Evolutionary conservation across 2,113 vertebrate genomes (phyloP).

Genomic region (Abramis brama): DNA sequence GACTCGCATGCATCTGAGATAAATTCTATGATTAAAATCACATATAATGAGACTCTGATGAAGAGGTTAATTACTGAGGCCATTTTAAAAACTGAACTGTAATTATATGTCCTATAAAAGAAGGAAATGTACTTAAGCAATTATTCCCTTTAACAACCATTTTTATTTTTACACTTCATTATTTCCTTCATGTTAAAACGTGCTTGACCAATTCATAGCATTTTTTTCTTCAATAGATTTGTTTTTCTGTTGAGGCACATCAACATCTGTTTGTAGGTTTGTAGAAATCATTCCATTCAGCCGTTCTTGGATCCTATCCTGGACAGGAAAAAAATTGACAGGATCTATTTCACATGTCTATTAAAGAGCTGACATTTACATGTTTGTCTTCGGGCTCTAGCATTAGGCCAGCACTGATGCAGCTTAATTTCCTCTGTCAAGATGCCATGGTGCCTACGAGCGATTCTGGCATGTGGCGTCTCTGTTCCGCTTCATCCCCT

Average conservation of each 20-base stretch:
- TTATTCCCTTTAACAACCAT: background rate
- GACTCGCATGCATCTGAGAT: slow-evolving; percentile 68
- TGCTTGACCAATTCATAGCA: background rate
- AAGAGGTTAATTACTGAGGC: slow-evolving; percentile 68
- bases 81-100: slow-evolving; percentile 53
- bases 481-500: slow-evolving; percentile 41
- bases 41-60: slow-evolving; percentile 37
- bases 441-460: slow-evolving; percentile 34
- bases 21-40: slow-evolving; percentile 68
- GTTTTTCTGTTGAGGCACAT: background rate
- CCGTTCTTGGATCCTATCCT: background rate
- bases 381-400: slow-evolving; percentile 20
- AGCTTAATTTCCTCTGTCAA: slow-evolving; percentile 35
- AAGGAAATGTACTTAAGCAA: background rate
- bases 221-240: background rate
- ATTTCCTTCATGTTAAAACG: background rate
- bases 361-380: slow-evolving; percentile 46
- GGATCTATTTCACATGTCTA: slow-evolving; percentile 35
- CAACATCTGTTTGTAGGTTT: background rate
- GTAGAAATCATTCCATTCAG: background rate
- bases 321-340: background rate
- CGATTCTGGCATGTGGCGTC: slow-evolving; percentile 20
- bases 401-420: slow-evolving; percentile 39
- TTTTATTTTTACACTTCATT: background rate
- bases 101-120: slow-evolving; percentile 19